phyloP scores from a whole-genome alignment of 2,797 vertebrate species.

The Poeciliopsis paucimaculata region DNA sequence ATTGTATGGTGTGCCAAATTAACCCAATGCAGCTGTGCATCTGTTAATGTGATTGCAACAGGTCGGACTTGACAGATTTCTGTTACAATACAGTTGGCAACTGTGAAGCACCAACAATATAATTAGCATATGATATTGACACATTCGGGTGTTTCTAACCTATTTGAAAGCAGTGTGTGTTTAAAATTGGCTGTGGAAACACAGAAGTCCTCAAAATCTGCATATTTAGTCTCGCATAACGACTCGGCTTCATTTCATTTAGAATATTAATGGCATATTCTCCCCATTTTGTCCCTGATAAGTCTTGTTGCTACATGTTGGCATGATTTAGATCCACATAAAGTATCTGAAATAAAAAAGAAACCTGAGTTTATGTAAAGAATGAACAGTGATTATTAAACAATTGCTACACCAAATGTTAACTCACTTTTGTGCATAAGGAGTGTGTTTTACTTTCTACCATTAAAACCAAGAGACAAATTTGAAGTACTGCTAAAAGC shows the following conservation, averaged over 20 bases:
- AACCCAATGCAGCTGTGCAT: neutral
- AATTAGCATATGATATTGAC: neutral
- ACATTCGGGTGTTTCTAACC: neutral
- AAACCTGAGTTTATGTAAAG: neutral
- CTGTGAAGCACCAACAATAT: neutral
- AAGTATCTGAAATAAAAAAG: neutral
- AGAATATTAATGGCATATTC: constrained; percentile 35
- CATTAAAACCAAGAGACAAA: neutral
- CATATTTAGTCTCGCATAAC: constrained; percentile 43
- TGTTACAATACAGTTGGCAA: neutral
- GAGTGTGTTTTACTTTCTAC: neutral
- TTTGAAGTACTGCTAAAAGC: neutral
- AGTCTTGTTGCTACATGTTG: neutral
- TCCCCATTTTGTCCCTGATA: neutral
- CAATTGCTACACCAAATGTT: neutral
- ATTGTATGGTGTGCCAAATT: neutral
- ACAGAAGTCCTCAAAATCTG: constrained; percentile 7
- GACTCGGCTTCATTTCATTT: constrained; percentile 52
- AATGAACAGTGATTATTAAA: neutral
- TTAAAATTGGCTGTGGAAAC: neutral
- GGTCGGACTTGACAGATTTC: neutral
- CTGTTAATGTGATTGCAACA: neutral
- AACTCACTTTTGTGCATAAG: neutral
- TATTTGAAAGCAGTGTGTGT: neutral
- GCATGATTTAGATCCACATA: neutral